These are phyloP conservation scores for Cistogaster globosa DNA, from an alignment of 2,888 invertebrate species.

Conservation along the genomic window DNA sequence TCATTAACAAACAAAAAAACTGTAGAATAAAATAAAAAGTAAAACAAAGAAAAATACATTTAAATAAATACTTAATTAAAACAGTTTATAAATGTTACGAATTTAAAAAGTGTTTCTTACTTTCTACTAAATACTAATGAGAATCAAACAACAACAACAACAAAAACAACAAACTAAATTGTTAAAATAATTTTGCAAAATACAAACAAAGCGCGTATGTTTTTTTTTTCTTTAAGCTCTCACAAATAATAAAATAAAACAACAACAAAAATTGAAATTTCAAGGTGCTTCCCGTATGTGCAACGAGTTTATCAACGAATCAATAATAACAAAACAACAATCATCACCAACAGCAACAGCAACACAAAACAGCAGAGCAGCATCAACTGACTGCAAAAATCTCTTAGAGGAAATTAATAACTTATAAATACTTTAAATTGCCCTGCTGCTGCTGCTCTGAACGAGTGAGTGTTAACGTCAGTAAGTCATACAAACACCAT, in stretches of 20 bases:
- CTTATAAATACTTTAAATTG: slow-evolving; percentile 14
- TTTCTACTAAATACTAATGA: slow-evolving; percentile 37
- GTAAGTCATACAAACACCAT: slow-evolving; percentile 45
- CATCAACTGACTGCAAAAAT: slow-evolving; percentile 26
- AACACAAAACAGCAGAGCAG: not conserved
- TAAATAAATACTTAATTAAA: slow-evolving; percentile 7
- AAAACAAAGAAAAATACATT: slow-evolving; percentile 42
- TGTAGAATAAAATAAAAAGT: slow-evolving; percentile 20
- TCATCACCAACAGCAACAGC: slow-evolving; percentile 41
- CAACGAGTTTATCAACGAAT: slow-evolving; percentile 71
- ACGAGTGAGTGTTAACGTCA: slow-evolving; percentile 28
- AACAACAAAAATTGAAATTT: slow-evolving; percentile 74
- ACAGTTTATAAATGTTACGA: slow-evolving; percentile 1
- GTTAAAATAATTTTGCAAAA: slow-evolving; percentile 26
- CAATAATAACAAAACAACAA: slow-evolving; percentile 65
- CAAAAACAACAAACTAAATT: slow-evolving; percentile 35
- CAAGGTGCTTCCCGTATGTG: slow-evolving; percentile 80
- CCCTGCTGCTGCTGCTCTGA: not conserved
- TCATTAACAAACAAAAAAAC: slow-evolving; percentile 35
- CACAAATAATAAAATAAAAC: slow-evolving; percentile 54
- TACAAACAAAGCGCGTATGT: slow-evolving; percentile 30
- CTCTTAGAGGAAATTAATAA: slow-evolving; percentile 69
- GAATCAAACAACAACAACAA: not conserved
- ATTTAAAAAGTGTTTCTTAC: slow-evolving; percentile 31
- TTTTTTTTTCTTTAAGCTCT: slow-evolving; percentile 37